Conservation (phyloP, 2,888 invertebrate genomes). For the Campoletis raptor region DNA sequence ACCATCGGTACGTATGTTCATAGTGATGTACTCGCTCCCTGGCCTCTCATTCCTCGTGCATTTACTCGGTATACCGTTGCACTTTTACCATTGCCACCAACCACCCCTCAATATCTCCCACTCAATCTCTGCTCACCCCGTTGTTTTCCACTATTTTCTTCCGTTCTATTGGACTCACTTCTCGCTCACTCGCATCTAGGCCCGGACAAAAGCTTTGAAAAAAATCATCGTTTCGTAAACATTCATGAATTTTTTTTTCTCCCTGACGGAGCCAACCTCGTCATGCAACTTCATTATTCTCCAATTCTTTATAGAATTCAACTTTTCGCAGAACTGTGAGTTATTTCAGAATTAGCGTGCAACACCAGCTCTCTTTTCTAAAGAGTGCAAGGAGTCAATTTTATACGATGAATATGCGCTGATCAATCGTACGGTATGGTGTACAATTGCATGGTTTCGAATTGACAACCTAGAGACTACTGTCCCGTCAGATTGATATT, state of each 20-base stretch:
- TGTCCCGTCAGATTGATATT: neutral
- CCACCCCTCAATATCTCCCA: conserved; percentile 51
- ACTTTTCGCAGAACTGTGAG: neutral
- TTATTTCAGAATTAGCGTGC: neutral
- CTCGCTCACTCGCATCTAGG: conserved; percentile 20
- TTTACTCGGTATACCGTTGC: conserved; percentile 50
- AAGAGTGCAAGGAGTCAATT: neutral
- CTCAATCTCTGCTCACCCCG: conserved; percentile 33
- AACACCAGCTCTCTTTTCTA: neutral
- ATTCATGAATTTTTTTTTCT: neutral
- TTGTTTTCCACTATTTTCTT: conserved; percentile 26
- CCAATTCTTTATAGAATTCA: too few relatives aligned
- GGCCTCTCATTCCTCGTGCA: conserved; percentile 52
- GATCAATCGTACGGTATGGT: neutral
- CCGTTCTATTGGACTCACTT: conserved; percentile 31
- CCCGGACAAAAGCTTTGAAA: conserved; percentile 28
- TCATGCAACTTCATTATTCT: conserved; percentile 3
- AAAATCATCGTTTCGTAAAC: conserved; percentile 23
- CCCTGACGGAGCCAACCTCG: neutral
- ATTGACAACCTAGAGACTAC: neutral
- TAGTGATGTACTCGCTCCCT: conserved; percentile 45
- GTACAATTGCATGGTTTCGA: neutral
- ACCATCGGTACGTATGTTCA: conserved; percentile 64
- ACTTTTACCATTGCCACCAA: conserved; percentile 50
- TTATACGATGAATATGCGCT: neutral